Percentiles rank a stretch among this genome's conserved stretches.
These are phyloP conservation scores for Octodon degus DNA, from an alignment of 2,113 vertebrate genomes.

Conservation along the genomic window DNA sequence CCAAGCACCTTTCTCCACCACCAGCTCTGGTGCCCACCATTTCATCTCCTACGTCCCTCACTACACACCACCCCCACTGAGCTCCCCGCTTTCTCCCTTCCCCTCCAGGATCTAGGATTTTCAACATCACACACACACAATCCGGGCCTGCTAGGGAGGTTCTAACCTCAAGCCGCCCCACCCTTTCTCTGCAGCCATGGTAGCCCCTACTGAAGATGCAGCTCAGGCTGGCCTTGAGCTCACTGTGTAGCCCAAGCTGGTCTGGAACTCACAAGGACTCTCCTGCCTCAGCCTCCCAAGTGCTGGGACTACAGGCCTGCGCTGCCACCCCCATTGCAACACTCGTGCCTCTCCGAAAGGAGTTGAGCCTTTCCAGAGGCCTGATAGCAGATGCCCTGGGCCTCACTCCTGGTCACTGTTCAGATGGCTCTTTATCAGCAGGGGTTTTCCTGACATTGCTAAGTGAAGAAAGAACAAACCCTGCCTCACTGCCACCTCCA, in stretches of 20 bases:
- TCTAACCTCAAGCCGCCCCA: rapidly evolving
- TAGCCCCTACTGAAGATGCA: no score
- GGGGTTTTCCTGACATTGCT: background rate
- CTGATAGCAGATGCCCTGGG: background rate
- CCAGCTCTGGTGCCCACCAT: background rate
- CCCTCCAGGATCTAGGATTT: background rate
- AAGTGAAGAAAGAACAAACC: background rate
- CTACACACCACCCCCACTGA: background rate
- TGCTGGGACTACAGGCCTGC: no score
- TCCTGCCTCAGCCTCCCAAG: no score
- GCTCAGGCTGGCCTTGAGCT: no score
- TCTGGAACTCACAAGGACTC: no score
- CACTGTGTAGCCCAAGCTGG: no score
- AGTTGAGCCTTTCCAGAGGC: background rate
- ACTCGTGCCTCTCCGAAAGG: rapidly evolving
- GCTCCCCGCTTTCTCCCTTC: background rate
- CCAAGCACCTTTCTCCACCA: background rate
- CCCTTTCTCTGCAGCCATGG: background rate
- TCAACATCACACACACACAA: background rate
- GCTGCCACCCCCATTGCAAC: background rate
- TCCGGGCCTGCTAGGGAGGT: background rate
- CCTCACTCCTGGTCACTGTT: background rate
- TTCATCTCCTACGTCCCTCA: background rate
- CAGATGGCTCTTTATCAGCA: background rate
- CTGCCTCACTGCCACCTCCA: background rate